Percentiles rank a stretch among this genome's conserved stretches.
These are phyloP conservation scores for Glaucopsyche alexis DNA, from an alignment of 2,888 invertebrate genomes.

Conservation along the genomic window DNA sequence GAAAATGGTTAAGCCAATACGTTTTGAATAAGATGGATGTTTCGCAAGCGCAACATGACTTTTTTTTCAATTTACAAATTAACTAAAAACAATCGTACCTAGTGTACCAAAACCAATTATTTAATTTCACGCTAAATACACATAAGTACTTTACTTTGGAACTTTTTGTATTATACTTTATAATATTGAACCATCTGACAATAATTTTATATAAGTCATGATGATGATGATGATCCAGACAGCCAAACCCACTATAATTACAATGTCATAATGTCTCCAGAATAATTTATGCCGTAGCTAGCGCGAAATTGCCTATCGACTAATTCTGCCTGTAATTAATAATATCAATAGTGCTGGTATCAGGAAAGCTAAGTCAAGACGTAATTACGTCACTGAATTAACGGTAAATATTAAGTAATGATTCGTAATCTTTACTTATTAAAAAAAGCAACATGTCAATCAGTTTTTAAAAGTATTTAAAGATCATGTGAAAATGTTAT, in stretches of 20 bases:
- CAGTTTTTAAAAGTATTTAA: too few relatives aligned
- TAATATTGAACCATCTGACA: too few relatives aligned
- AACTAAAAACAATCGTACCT: too few relatives aligned
- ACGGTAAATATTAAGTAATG: background rate
- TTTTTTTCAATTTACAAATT: too few relatives aligned
- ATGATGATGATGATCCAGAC: background rate
- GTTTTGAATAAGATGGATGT: background rate
- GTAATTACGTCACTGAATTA: background rate
- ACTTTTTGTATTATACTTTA: too few relatives aligned
- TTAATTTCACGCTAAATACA: too few relatives aligned
- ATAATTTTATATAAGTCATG: background rate
- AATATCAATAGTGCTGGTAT: background rate
- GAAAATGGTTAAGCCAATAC: background rate
- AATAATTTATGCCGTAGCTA: constrained; percentile 4
- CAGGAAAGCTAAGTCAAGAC: background rate
- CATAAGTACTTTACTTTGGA: too few relatives aligned
- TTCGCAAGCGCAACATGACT: too few relatives aligned
- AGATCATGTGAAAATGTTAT: too few relatives aligned
- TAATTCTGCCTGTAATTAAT: constrained; percentile 22
- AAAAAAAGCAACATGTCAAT: too few relatives aligned
- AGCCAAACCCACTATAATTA: background rate
- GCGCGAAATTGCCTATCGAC: constrained; percentile 24
- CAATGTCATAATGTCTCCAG: constrained; percentile 15
- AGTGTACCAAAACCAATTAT: too few relatives aligned
- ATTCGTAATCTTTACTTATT: too few relatives aligned